phyloP scores from a whole-genome alignment of 2,888 invertebrate genomes.

The Noctua fimbriata region DNA sequence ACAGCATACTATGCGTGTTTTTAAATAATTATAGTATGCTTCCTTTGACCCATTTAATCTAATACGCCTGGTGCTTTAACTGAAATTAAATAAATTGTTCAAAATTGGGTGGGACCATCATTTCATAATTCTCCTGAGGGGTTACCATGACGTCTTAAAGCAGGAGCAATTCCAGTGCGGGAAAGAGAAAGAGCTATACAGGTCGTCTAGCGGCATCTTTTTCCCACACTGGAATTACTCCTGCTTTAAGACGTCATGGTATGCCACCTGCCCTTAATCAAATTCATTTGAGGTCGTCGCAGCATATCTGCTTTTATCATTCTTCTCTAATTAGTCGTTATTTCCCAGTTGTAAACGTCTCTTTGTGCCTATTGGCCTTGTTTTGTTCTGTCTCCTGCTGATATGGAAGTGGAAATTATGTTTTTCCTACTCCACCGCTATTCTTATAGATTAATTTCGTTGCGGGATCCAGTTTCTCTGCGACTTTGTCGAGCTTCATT shows the following conservation, averaged over 20 bases:
- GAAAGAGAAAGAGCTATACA: too few relatives aligned
- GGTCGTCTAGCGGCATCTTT: too few relatives aligned
- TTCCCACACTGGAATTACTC: too few relatives aligned
- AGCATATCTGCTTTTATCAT: background rate
- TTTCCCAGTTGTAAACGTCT: background rate
- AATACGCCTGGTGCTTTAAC: background rate
- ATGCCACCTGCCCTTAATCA: background rate
- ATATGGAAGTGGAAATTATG: too few relatives aligned
- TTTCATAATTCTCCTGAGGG: background rate
- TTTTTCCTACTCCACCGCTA: too few relatives aligned
- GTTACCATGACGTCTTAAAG: too few relatives aligned
- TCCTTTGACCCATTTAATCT: conserved; percentile 25
- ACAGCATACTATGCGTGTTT: conserved; percentile 23
- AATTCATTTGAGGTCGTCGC: background rate
- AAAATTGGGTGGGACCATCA: background rate
- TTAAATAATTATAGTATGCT: conserved; percentile 7
- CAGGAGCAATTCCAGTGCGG: too few relatives aligned
- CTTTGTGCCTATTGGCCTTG: background rate
- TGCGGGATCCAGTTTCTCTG: too few relatives aligned
- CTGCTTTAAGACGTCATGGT: too few relatives aligned
- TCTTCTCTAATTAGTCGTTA: background rate
- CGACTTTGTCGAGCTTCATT: too few relatives aligned
- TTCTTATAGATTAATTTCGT: too few relatives aligned
- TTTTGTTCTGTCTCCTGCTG: too few relatives aligned
- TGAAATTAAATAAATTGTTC: background rate